Conservation (phyloP, 2,113 vertebrate species). For the Thryonomys swinderianus region DNA sequence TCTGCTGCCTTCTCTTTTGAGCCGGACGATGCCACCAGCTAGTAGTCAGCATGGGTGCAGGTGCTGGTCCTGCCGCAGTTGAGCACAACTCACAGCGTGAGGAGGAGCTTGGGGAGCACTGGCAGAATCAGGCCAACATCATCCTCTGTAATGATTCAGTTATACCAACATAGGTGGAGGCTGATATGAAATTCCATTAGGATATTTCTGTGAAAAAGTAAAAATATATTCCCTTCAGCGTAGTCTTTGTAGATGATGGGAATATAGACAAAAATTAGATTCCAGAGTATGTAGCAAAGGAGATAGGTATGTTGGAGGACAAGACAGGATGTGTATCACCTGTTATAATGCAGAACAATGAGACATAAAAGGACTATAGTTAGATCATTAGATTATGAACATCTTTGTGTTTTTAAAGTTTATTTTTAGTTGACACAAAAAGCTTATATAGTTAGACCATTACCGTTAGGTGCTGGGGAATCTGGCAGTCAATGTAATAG, state of each 20-base stretch:
- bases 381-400: background rate
- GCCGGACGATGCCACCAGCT: background rate
- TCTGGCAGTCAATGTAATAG: background rate
- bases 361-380: background rate
- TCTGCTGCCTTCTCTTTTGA: background rate
- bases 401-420: no score
- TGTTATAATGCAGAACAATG: background rate
- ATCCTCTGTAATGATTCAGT: conserved; percentile 1
- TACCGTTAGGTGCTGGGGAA: background rate
- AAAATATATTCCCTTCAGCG: background rate
- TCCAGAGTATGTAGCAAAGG: background rate
- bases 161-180: background rate
- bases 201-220: background rate
- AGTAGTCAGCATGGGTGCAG: background rate
- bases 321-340: background rate
- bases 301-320: background rate
- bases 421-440: no score
- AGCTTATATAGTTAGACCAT: no score
- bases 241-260: background rate
- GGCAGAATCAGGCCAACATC: background rate
- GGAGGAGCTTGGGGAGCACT: background rate
- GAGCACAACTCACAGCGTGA: background rate
- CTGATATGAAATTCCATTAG: background rate
- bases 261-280: background rate
- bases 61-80: background rate